Percentiles rank a stretch among this genome's conserved stretches.
These are phyloP conservation scores for Pelodiscus sinensis DNA, from an alignment of 2,113 vertebrate genomes.

Conservation along the genomic window DNA sequence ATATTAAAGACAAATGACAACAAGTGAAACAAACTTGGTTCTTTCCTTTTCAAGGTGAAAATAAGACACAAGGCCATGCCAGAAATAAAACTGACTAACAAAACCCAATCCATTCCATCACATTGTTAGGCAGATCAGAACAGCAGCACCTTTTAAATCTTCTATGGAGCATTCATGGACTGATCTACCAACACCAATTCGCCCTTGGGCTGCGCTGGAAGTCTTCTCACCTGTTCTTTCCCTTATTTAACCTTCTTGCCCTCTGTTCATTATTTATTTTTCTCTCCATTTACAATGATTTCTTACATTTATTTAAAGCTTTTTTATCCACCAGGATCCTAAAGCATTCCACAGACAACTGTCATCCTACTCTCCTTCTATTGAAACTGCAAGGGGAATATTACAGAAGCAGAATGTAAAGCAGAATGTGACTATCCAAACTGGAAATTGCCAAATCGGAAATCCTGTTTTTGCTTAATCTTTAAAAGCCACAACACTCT, in stretches of 20 bases:
- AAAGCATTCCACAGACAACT: not conserved
- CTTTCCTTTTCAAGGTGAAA: slow-evolving; percentile 9
- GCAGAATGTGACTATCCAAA: slow-evolving; percentile 44
- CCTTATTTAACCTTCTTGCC: not conserved
- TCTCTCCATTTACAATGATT: not conserved
- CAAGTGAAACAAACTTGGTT: not conserved
- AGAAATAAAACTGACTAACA: not conserved
- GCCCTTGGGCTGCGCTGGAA: not conserved
- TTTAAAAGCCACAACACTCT: slow-evolving; percentile 64
- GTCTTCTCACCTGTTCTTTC: slow-evolving; percentile 32
- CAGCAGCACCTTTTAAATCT: slow-evolving; percentile 40
- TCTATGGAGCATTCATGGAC: slow-evolving; percentile 30
- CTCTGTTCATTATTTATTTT: not conserved
- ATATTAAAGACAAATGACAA: slow-evolving; percentile 45
- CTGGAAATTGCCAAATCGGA: slow-evolving; percentile 61
- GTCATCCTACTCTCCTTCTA: not conserved
- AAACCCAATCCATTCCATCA: slow-evolving; percentile 37
- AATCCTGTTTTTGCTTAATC: slow-evolving; percentile 53
- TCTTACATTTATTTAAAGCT: not conserved
- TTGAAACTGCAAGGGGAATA: slow-evolving; percentile 67
- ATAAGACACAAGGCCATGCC: slow-evolving; percentile 63
- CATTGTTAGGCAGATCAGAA: slow-evolving; percentile 45
- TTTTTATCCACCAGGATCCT: not conserved
- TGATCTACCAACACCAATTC: slow-evolving; percentile 4
- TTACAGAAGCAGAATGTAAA: slow-evolving; percentile 63